Evolutionary conservation across 2,113 vertebrate species (phyloP).

Genomic region (Otocyon megalotis): DNA sequence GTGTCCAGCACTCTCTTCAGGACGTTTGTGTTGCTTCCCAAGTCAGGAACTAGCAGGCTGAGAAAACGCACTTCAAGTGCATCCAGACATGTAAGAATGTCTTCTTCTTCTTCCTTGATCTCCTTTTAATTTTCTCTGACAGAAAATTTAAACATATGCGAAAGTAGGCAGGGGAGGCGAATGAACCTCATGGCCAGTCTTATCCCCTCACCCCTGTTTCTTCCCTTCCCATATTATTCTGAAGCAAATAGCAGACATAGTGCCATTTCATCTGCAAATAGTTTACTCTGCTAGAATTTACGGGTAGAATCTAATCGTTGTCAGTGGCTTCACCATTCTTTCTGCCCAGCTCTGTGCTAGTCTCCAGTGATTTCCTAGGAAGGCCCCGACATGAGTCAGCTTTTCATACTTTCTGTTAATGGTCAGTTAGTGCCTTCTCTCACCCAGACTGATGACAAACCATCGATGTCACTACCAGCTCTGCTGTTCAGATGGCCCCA

Average conservation of each 20-base stretch:
- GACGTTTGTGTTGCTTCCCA: background rate
- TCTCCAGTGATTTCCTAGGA: background rate
- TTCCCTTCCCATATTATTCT: background rate
- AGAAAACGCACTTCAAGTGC: background rate
- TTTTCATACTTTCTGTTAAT: background rate
- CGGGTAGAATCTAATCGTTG: background rate
- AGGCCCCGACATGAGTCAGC: background rate
- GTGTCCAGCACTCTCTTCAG: too few species aligned
- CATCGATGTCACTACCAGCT: background rate
- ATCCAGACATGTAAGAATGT: background rate
- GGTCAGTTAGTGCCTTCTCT: too few species aligned
- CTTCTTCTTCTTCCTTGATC: background rate
- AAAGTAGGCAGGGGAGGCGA: background rate
- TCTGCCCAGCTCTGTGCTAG: background rate
- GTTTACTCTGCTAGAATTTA: background rate
- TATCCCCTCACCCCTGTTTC: background rate
- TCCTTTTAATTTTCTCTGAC: background rate
- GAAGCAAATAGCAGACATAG: background rate
- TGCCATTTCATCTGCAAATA: background rate
- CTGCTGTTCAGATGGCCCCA: background rate
- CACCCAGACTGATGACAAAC: background rate
- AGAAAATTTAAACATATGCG: background rate
- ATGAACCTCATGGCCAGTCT: background rate
- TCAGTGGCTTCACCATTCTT: background rate
- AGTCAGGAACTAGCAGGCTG: background rate